Conservation (phyloP, 2,888 invertebrate genomes). For the Uropetala carovei region DNA sequence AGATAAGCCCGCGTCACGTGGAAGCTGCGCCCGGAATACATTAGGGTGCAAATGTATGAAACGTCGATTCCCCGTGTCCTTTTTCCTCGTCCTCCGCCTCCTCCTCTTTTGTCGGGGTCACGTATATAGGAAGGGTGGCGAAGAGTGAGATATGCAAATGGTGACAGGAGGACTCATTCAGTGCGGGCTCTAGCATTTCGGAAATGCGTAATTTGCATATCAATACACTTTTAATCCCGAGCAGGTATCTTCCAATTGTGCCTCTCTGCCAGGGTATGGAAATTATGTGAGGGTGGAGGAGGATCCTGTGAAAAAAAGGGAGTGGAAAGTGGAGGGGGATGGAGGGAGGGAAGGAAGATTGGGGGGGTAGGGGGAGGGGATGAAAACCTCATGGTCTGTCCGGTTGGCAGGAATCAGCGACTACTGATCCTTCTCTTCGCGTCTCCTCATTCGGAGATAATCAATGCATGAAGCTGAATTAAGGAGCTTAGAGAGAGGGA, state of each 20-base stretch:
- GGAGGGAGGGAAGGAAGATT: background rate
- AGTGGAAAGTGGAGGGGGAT: background rate
- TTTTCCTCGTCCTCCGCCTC: background rate
- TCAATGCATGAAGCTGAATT: conserved; percentile 37
- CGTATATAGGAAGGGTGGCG: conserved; percentile 48
- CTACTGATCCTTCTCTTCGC: conserved; percentile 20
- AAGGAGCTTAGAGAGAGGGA: conserved; percentile 11
- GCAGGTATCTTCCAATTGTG: conserved; percentile 62
- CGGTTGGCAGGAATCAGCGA: conserved; percentile 16
- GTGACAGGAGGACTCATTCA: conserved; percentile 63
- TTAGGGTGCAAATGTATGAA: conserved; percentile 63
- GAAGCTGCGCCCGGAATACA: conserved; percentile 61
- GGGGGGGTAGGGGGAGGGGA: no score
- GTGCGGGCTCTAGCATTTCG: conserved; percentile 44
- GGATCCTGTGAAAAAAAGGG: no score
- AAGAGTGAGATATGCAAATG: conserved; percentile 64
- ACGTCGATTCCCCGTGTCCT: conserved; percentile 36
- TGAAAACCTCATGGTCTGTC: conserved; percentile 34
- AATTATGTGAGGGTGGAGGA: background rate
- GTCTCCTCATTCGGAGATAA: background rate
- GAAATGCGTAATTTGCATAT: conserved; percentile 63
- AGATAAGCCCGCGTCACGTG: conserved; percentile 62
- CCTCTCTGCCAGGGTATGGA: conserved; percentile 36
- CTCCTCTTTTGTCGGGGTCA: conserved; percentile 46
- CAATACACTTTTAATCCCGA: conserved; percentile 61